Evolutionary conservation across 2,113 vertebrate species (phyloP), one percentile per base, ranked within the genome.

Genomic region (Ploceus nigricollis): DNA sequence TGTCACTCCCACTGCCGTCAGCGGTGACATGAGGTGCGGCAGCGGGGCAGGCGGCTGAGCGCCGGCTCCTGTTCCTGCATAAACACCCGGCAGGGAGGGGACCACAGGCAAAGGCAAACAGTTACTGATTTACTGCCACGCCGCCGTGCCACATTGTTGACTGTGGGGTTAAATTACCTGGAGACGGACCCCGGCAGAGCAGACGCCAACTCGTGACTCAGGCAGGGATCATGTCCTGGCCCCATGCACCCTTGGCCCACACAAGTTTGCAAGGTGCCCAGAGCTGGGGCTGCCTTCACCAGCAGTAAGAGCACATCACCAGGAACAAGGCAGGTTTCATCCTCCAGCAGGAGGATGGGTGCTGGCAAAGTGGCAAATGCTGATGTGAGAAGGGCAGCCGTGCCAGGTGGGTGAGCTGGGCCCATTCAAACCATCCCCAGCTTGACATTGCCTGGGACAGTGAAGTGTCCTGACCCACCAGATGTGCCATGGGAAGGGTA

Each of bases 131-230:
- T 91, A 96, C 93, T 84, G 92, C 65, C 24, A 40, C 77, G 6
- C 72, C 0, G 8, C 35, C 0, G 2, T 31, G 75, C 88, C n/a
- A 19, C 69, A 6, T 65, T 96, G 93, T 91, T 96, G 96, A 84
- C 96, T 78, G 89, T 77, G 89, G 92, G 93, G 64, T 96, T 96
- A 94, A 87, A 80, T 93, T 91, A 94, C 93, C 72, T 63, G 77
- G 95, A 90, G 81, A 89, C 39, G 0, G 93, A 91, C 69, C 72
- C 64, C 10, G 39, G 87, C 77, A 42, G 80, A 89, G 82, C n/a
- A 1, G 64, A 65, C 9, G 3, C 9, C 7, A 3, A 47, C 81
- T 92, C 25, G 2, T 93, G 83, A 77, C 88, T 84, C 13, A 9
- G 79, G 77, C 64, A 61, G 44, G 47, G 84, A 81, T 42, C 3